Percentiles rank a stretch among this genome's conserved stretches.
phyloP scores from a whole-genome alignment of 2,888 invertebrate genomes.

The Tenthredo notha region DNA sequence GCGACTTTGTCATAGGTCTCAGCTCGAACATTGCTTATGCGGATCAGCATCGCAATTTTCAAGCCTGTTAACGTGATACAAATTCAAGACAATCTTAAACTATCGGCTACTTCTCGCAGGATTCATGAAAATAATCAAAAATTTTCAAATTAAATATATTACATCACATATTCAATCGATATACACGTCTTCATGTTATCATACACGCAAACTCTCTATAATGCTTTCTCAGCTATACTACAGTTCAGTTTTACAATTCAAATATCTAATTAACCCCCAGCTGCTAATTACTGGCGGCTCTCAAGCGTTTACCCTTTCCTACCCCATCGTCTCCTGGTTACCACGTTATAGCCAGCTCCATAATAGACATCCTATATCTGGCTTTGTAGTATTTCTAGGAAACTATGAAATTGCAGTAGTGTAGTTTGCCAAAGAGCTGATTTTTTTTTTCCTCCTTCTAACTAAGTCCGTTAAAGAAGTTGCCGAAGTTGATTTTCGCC shows the following conservation, averaged over 20 bases:
- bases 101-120: neutral
- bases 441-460: slow-evolving; percentile 12
- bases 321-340: neutral
- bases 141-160: neutral
- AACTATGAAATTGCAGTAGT: slow-evolving; percentile 22
- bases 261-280: slow-evolving; percentile 40
- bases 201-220: neutral
- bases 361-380: slow-evolving; percentile 13
- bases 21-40: slow-evolving; percentile 19
- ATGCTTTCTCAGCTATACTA: slow-evolving; percentile 13
- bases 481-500: slow-evolving; percentile 28
- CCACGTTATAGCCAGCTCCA: neutral
- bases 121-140: neutral
- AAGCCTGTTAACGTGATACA: slow-evolving; percentile 29
- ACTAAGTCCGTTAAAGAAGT: slow-evolving; percentile 2
- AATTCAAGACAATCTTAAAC: neutral
- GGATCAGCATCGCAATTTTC: slow-evolving; percentile 15
- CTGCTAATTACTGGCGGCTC: slow-evolving; percentile 41
- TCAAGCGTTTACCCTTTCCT: slow-evolving; percentile 31
- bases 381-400: neutral
- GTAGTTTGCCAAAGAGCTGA: neutral
- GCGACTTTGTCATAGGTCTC: slow-evolving; percentile 37
- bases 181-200: neutral
- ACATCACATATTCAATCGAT: neutral
- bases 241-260: slow-evolving; percentile 47